phyloP scores from a whole-genome alignment of 1,140 invertebrate genomes.

The Epicauta chinensis region DNA sequence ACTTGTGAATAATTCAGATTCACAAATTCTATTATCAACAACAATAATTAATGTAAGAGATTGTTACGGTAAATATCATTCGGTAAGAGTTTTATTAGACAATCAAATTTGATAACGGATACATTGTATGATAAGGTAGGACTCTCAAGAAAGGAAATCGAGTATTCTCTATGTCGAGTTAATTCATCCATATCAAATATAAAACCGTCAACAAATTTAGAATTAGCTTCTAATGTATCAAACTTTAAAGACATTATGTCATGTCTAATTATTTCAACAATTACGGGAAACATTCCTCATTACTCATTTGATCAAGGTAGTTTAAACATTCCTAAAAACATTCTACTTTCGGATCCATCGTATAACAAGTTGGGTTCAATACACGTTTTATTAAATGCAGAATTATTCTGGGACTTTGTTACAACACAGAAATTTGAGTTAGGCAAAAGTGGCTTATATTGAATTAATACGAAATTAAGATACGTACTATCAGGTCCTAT shows the following conservation, averaged over 20 bases:
- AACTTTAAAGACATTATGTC: too few relatives aligned
- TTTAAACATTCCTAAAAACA: conserved; percentile 26
- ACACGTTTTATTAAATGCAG: conserved; percentile 33
- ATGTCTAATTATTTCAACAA: conserved; percentile 10
- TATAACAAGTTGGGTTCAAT: conserved; percentile 28
- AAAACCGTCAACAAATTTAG: conserved; percentile 5
- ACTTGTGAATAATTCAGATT: too few relatives aligned
- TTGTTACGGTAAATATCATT: neutral
- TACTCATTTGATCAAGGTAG: neutral
- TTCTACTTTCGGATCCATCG: conserved; percentile 34
- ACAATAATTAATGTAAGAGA: too few relatives aligned
- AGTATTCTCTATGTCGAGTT: too few relatives aligned
- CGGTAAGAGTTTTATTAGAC: conserved; percentile 6
- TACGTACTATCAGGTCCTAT: neutral
- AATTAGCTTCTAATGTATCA: conserved; percentile 2
- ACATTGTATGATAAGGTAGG: neutral
- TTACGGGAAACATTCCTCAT: conserved; percentile 11
- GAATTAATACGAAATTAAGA: conserved; percentile 29
- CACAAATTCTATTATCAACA: too few relatives aligned
- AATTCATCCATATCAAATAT: too few relatives aligned
- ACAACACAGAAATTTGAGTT: conserved; percentile 23
- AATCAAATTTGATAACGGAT: conserved; percentile 4
- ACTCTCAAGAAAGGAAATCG: neutral
- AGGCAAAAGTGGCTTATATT: conserved; percentile 21
- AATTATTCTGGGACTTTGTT: conserved; percentile 28